Evolutionary conservation across 2,888 invertebrate species (phyloP), one percentile per base, ranked within the genome.

Genomic region (Caradrina clavipalpis): DNA sequence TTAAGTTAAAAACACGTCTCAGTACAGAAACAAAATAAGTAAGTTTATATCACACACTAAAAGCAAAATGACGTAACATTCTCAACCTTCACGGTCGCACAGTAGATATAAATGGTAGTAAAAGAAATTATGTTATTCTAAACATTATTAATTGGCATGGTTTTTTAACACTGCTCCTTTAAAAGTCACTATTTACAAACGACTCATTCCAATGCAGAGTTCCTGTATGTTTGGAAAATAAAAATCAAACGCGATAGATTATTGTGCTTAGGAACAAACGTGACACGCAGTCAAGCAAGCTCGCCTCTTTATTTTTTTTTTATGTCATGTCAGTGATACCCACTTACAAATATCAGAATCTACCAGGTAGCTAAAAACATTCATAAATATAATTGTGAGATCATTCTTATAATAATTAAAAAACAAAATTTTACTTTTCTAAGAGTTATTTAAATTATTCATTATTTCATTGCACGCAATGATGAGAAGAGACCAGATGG

Each of bases 1-100:
- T 83, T 76, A 82, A 76, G 81, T 81, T 80, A 89, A 88, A 89
- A 90, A 84, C 93, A 94, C 92, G 90, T 87, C 86, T 87, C 87
- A 86, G 84, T 88, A 85, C 77, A 86, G 85, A 88, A 85, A 80
- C 87, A 89, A 91, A 92, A 88, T 91, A 92, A 87, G 86, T 90
- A 88, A 86, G 90, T 94, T 90, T 91, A 87, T 88, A 95, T 90
- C 93, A 95, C 93, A 91, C 93, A 94, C 92, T 91, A 92, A 90
- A 92, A 90, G 90, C 91, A 91, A 95, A 95, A 95, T 96, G 96
- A 96, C 96, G 96, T 96, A 96, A 96, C 96, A 95, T 93, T 94
- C 94, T 95, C 94, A 96, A 95, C 95, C 95, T 96, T 96, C 96
- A 96, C 95, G 95, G 95, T 94, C 95, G 95, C 95, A 92, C 92